A percentile compares a stretch with the other conserved stretches of the same genome.
Evolutionary conservation across 2,797 vertebrate genomes (phyloP).

Genomic region (Luscinia megarhynchos): DNA sequence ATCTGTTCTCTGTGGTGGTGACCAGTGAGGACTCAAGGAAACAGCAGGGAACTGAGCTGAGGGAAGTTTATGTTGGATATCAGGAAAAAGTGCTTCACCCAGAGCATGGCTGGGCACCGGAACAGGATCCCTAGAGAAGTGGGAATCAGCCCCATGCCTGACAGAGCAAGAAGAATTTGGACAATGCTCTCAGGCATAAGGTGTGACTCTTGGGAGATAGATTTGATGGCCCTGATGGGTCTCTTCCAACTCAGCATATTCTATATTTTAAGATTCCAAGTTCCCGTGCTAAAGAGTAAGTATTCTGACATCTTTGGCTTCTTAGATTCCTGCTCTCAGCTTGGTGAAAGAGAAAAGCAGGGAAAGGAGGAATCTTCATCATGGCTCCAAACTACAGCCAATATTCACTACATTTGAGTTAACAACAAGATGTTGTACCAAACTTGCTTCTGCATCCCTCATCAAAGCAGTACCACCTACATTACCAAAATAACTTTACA

Average conservation of each 20-base stretch:
- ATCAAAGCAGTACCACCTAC: not conserved
- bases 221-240: not conserved
- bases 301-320: not conserved
- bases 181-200: not conserved
- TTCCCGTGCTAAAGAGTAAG: not conserved
- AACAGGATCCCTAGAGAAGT: not conserved
- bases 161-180: not conserved
- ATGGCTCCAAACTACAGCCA: not conserved
- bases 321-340: not conserved
- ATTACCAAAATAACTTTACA: not conserved
- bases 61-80: not conserved
- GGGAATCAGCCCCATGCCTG: not conserved
- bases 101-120: accelerated
- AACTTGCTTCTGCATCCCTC: not conserved
- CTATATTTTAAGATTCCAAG: not conserved
- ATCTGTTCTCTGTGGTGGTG: not conserved
- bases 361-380: not conserved
- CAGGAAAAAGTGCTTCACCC: not conserved
- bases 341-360: not conserved
- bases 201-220: not conserved
- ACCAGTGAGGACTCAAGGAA: not conserved
- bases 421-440: not conserved
- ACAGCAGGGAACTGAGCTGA: not conserved
- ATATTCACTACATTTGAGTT: not conserved
- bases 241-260: not conserved